Base-by-base conservation (phyloP, 37 sponge, comb jelly and placozoan genomes). In the Beroe forskalii region DNA sequence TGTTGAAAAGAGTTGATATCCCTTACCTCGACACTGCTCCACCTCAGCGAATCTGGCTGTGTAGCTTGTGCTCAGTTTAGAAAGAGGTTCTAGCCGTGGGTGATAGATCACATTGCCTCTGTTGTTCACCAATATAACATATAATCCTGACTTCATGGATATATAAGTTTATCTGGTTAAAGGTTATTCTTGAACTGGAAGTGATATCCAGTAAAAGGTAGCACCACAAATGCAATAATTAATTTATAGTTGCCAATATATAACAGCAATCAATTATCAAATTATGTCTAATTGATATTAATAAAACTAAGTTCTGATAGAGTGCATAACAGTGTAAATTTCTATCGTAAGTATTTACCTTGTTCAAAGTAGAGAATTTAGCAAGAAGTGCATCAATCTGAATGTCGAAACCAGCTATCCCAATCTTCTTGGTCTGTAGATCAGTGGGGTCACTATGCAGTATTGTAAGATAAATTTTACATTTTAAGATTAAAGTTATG, bases 61-160 rank as follows among this genome's bases (percentile, higher is more conserved):
- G 55, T 80, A 80, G 14, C 48, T 30, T 1, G 2, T 22, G 8
- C 42, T 25, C 44, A 80, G 27, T 17, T 80, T 28, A 23, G 86
- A 20, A 6, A 80, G 55, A 27, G 86, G 86, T 38, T 80, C 12
- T 30, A 80, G 55, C 3, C 86, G 44, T 6, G 86, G 86, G 27
- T 80, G 86, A 37, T 80, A 80, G 24, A 80, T 25, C 48, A 80
- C 28, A 43, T 80, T 80, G 19, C 86, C 86, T 44, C 86, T 3
- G 86, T 80, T 80, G 55, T 80, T 80, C 28, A 80, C 19, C 28
- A 80, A 23, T 23, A 80, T 44, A 1, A 38, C 86, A 30, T 80
- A 80, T 0, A 80, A n/a, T 0, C 86, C 86, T 25, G 40, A 32
- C 86, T 80, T 24, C 6, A 48, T 48, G 6, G 55, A 48, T 17